A percentile compares a stretch with the other conserved stretches of the same genome.
These are phyloP conservation scores for Auanema freiburgensis DNA, from an alignment of 2,888 invertebrate species.

Conservation along the genomic window DNA sequence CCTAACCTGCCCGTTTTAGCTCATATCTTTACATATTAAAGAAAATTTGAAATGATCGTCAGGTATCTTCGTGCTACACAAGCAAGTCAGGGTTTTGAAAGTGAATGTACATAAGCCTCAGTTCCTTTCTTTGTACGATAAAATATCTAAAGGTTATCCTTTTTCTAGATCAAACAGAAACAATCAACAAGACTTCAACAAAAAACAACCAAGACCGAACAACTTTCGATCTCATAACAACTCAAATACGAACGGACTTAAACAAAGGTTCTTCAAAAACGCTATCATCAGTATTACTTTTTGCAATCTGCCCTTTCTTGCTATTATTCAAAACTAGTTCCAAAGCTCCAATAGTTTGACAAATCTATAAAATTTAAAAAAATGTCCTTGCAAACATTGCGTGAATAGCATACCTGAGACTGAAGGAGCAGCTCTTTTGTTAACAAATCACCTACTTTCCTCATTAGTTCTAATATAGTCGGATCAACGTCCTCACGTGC, in stretches of 20 bases:
- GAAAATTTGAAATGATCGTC: neutral
- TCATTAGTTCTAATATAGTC: conserved; percentile 21
- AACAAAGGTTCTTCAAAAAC: neutral
- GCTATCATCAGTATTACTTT: conserved; percentile 1
- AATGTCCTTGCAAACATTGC: neutral
- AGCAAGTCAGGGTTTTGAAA: too few species aligned
- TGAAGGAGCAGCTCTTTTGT: conserved; percentile 40
- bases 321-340: conserved; percentile 34
- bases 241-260: too few species aligned
- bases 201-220: conserved; percentile 2
- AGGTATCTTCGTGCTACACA: neutral
- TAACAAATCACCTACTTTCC: conserved; percentile 25
- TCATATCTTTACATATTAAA: conserved; percentile 1
- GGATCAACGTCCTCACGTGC: conserved; percentile 29
- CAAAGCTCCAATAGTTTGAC: conserved; percentile 38
- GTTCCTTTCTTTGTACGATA: too few species aligned
- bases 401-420: conserved; percentile 25
- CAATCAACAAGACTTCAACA: neutral
- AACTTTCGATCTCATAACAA: neutral
- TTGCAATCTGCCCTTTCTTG: neutral
- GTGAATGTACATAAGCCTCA: too few species aligned
- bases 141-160: too few species aligned
- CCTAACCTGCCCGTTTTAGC: neutral
- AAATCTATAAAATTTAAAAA: conserved; percentile 10
- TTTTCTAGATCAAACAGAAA: neutral